Percentiles rank a stretch among this genome's conserved stretches.
Evolutionary conservation across 92 coral and sea anemone species (phyloP).

Genomic region (Chrysogorgia sp.): DNA sequence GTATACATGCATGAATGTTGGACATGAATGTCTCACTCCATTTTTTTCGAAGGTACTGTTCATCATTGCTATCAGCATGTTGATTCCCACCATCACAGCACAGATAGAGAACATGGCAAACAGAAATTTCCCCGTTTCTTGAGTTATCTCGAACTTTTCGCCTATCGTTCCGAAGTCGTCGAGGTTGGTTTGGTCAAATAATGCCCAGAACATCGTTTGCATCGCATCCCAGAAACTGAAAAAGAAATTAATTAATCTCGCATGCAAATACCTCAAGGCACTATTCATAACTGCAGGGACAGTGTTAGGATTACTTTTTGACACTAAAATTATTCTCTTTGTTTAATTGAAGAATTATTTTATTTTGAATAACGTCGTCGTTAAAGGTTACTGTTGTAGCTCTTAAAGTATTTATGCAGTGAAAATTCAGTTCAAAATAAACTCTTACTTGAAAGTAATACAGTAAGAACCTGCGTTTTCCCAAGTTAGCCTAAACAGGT

Average conservation of each 20-base stretch:
- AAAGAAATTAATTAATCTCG: background rate
- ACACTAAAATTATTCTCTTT: background rate
- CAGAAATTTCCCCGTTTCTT: constrained; percentile 70
- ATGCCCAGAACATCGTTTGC: constrained; percentile 75
- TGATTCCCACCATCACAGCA: constrained; percentile 75
- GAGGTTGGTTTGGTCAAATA: constrained; percentile 66
- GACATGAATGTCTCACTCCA: constrained; percentile 76
- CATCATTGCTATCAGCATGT: constrained; percentile 88
- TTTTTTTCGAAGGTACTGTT: constrained; percentile 69
- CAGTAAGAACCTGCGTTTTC: too few relatives aligned
- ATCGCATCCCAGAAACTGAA: constrained; percentile 61
- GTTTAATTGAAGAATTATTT: too few relatives aligned
- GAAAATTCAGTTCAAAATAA: too few relatives aligned
- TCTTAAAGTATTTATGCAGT: too few relatives aligned
- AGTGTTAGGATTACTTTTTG: background rate
- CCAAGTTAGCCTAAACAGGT: too few relatives aligned
- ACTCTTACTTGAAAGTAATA: too few relatives aligned
- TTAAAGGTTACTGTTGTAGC: too few relatives aligned
- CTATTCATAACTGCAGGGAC: background rate
- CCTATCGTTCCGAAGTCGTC: constrained; percentile 53
- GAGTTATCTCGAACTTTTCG: constrained; percentile 55
- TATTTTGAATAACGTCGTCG: too few relatives aligned
- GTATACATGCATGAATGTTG: too few relatives aligned
- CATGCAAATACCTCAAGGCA: background rate
- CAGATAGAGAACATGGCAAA: constrained; percentile 65